Evolutionary conservation across 2,797 vertebrate genomes (phyloP), one percentile per base, ranked within the genome.

Genomic region (Parambassis ranga): DNA sequence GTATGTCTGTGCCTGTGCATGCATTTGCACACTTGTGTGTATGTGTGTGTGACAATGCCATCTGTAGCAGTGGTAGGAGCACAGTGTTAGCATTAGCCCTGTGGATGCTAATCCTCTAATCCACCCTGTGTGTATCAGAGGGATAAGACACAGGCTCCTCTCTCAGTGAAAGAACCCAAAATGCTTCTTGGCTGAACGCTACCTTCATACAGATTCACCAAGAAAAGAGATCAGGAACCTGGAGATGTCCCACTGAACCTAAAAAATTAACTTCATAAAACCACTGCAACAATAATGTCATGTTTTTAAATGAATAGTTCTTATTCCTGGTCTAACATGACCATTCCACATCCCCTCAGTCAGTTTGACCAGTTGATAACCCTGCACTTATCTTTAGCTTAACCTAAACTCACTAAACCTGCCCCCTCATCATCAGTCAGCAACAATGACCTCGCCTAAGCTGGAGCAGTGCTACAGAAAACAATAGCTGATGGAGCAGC

Each of bases 101-200:
- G 79, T 66, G 58, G 61, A 81, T 82, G 69, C 67, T 90, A 88
- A 91, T 90, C 90, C 89, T 79, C 79, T 91, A 89, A 91, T 89
- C 88, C 86, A 83, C 20, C 82, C 79, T 53, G 67, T 82, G 86
- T 85, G 74, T 80, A 75, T 69, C 69, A 49, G 55, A 67, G 71
- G 65, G 84, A 84, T 86, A 85, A 90, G 77, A 87, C 58, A 60
- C 33, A 4, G 41, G 30, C 65, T 71, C 46, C 58, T 52, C 35
- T 16, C 72, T 65, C 18, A 46, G 60, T 38, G 49, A 83, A 73
- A 64, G 28, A 66, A 28, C 22, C 67, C 30, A 44, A 75, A 88
- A 77, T 32, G 20, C 22, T 15, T 58, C 23, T 47, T 62, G 44
- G 11, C 19, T 10, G 4, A 65, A 74, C 48, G 24, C 22, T 60